These are phyloP conservation scores for Nasonia giraulti DNA, from an alignment of 1,140 invertebrate genomes.

Conservation along the genomic window DNA sequence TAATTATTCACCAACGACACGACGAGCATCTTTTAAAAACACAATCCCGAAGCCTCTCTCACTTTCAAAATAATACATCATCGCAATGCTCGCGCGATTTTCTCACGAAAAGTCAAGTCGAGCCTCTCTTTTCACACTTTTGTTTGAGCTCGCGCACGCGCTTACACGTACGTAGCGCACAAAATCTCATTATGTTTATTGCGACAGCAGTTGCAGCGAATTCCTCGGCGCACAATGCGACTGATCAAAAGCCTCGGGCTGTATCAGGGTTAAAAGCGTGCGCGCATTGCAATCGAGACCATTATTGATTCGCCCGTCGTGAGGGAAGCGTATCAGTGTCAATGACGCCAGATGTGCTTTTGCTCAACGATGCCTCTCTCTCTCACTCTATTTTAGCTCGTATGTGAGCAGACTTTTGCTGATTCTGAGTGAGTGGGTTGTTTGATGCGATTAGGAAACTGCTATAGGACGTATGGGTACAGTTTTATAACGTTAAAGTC, in stretches of 20 bases:
- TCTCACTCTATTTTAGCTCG: too few relatives aligned
- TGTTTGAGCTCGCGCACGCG: not conserved
- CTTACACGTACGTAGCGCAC: not conserved
- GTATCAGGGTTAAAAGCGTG: conserved; percentile 20
- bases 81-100: not conserved
- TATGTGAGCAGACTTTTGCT: too few relatives aligned
- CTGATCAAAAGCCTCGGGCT: conserved; percentile 3
- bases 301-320: conserved; percentile 26
- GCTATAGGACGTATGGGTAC: too few relatives aligned
- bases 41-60: too few relatives aligned
- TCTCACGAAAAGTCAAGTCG: conserved; percentile 7
- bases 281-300: not conserved
- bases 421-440: too few relatives aligned
- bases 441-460: too few relatives aligned
- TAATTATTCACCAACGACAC: too few relatives aligned
- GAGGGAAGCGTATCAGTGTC: conserved; percentile 27
- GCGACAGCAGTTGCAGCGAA: not conserved
- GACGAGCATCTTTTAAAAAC: too few relatives aligned
- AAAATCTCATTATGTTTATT: conserved; percentile 29
- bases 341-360: conserved; percentile 12
- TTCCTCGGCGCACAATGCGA: not conserved
- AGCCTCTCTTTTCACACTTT: conserved; percentile 6
- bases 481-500: too few relatives aligned
- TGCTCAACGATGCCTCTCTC: not conserved
- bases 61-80: conserved; percentile 1